Evolutionary conservation across 2,113 vertebrate species (phyloP).

Genomic region (Heterotilapia buettikoferi): DNA sequence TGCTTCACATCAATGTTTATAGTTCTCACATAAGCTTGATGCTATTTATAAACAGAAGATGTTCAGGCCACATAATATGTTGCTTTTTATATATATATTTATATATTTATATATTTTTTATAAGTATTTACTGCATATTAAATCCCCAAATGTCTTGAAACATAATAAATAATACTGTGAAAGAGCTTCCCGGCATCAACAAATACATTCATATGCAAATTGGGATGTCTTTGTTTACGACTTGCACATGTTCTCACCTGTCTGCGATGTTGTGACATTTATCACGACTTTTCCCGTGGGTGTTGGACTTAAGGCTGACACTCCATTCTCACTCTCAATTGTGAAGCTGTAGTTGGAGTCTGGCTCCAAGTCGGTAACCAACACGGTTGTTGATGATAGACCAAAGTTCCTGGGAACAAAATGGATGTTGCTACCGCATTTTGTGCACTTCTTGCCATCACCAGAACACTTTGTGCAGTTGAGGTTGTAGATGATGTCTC

Average conservation of each 20-base stretch:
- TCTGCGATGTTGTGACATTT: conserved; percentile 79
- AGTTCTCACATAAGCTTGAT: neutral
- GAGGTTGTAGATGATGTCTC: conserved; percentile 76
- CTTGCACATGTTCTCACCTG: conserved; percentile 55
- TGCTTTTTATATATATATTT: neutral
- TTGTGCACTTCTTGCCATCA: conserved; percentile 64
- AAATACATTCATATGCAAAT: neutral
- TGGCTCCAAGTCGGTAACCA: conserved; percentile 75
- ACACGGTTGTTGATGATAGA: conserved; percentile 59
- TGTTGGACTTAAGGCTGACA: conserved; percentile 71
- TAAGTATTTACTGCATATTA: neutral
- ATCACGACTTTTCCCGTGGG: conserved; percentile 66
- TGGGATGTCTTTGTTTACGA: neutral
- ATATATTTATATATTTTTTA: neutral
- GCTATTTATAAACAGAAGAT: neutral
- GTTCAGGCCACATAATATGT: neutral
- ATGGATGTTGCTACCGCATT: conserved; percentile 74
- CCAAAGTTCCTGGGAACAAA: conserved; percentile 78
- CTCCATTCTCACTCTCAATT: conserved; percentile 76
- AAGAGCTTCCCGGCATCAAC: neutral
- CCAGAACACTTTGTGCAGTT: conserved; percentile 73
- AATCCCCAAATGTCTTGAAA: neutral
- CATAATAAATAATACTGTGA: neutral
- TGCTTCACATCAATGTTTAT: neutral
- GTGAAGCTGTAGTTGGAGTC: conserved; percentile 81